These are phyloP conservation scores for Greenwoodochromis staneri DNA, from an alignment of 2,113 vertebrate genomes.

Conservation along the genomic window DNA sequence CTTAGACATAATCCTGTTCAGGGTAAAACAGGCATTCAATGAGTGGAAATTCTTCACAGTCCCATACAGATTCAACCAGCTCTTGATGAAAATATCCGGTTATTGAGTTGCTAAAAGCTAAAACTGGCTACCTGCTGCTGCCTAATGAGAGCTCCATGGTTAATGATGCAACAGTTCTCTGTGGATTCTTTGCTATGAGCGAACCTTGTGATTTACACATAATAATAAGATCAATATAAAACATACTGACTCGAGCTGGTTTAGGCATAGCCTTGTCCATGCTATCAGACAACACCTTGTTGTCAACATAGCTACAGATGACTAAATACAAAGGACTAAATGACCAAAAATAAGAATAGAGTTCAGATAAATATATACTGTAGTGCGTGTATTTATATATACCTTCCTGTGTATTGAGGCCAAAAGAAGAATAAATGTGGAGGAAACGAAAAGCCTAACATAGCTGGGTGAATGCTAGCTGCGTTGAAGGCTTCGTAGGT, in stretches of 20 bases:
- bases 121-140: not conserved
- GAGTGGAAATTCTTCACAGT: not conserved
- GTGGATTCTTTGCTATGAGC: not conserved
- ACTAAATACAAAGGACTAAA: not conserved
- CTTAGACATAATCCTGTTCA: not conserved
- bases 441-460: not conserved
- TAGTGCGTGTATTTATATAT: not conserved
- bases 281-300: not conserved
- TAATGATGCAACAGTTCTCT: not conserved
- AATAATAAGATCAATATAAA: not conserved
- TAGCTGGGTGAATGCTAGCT: not conserved
- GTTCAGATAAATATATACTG: not conserved
- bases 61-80: not conserved
- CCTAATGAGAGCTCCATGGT: not conserved
- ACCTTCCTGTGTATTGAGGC: not conserved
- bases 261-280: not conserved
- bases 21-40: not conserved
- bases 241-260: not conserved
- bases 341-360: not conserved
- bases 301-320: not conserved
- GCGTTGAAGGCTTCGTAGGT: not conserved
- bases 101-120: not conserved
- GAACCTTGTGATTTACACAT: not conserved
- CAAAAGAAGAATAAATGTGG: not conserved
- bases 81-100: not conserved